Evolutionary conservation across 2,113 vertebrate species (phyloP).

Genomic region (Asarcornis scutulata): DNA sequence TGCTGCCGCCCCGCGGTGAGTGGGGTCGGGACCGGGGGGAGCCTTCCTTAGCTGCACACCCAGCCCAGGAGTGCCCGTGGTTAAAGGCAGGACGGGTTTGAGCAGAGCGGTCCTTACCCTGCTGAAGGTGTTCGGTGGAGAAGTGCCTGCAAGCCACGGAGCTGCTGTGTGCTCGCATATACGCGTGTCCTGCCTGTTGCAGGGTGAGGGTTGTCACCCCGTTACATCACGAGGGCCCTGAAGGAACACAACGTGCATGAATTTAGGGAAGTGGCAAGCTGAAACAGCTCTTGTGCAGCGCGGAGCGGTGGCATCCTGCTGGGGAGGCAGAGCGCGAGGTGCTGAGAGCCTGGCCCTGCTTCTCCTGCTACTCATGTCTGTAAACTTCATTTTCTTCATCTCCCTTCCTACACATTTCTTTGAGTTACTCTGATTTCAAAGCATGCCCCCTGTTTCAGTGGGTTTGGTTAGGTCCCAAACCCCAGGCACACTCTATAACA

Average conservation of each 20-base stretch:
- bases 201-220: neutral
- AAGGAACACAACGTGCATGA: neutral
- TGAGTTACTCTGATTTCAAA: neutral
- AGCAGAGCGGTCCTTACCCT: neutral
- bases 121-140: fast-evolving
- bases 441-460: neutral
- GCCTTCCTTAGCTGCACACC: too few relatives aligned
- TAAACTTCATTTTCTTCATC: neutral
- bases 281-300: neutral
- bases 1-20: too few relatives aligned
- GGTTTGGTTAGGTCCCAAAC: neutral
- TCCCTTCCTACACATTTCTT: neutral
- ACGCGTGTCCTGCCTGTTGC: neutral
- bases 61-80: neutral
- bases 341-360: neutral
- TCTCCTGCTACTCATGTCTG: neutral
- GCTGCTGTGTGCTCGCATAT: neutral
- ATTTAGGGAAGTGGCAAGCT: neutral
- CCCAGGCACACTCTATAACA: fast-evolving
- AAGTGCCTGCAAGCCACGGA: neutral
- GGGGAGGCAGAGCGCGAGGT: neutral
- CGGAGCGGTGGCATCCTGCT: neutral
- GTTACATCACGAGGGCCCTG: neutral
- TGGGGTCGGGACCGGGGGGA: too few relatives aligned
- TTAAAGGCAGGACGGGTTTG: too few relatives aligned